Evolutionary conservation across 1,140 invertebrate species (phyloP), one percentile per base, ranked within the genome.

Genomic region (Colletes gigas): DNA sequence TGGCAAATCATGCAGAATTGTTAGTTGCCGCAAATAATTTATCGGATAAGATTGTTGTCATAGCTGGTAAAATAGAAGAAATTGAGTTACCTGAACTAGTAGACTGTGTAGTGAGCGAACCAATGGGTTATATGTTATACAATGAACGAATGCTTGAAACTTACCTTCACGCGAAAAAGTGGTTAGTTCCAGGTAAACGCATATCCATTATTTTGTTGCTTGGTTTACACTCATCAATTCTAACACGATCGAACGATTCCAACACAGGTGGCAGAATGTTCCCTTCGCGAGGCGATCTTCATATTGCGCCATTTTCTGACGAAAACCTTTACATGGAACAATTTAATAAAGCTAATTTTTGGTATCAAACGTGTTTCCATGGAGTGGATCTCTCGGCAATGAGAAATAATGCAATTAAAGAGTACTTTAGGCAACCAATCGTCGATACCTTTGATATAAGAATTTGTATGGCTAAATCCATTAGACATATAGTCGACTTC

Each of bases 81-180:
- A 98, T 99, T 63, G 97, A 97, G 78, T 93, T 99, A 78, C 98
- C 98, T 7, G 98, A 99, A 93, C 95, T 95, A 88, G 98, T 99
- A 15, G 99, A 99, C 94, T 96, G 99, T 47, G 99, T 99, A 88
- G 98, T 99, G 81, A 99, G 98, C 10, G 99, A 99, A 94, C 99
- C 99, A 0, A 99, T 99, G 99, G 99, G 99, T 44, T 99, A 99
- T 90, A 99, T 99, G 99, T 94, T 99, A 14, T 99, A 99, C 90
- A 99, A 99, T 94, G 99, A 99, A 93, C 95, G 99, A 85, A 99
- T 99, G 99, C 94, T 99, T 81, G 99, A 99, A 94, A 99, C 98
- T 7, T 99, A 99, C 94, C 94, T 99, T 63, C 98, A 99, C 94
- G 98, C 99, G 4, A 99, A 99, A 91, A 99, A 99, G 91, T 99